These are phyloP conservation scores for Cranoglanis bouderius DNA, from an alignment of 2,113 vertebrate genomes.

Conservation along the genomic window DNA sequence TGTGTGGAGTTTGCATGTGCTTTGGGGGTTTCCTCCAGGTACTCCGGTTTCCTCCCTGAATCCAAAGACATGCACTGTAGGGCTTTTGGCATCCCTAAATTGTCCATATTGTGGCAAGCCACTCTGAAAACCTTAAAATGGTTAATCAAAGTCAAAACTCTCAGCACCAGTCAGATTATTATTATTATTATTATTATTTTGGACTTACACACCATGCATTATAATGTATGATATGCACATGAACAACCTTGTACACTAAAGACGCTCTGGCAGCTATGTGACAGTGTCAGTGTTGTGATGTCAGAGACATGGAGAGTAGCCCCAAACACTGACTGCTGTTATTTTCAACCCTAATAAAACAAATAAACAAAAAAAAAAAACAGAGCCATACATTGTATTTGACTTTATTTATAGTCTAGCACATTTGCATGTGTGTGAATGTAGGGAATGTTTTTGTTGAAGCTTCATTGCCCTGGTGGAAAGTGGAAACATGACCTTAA, in stretches of 20 bases:
- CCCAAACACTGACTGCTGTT: not conserved
- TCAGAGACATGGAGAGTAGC: too few relatives aligned
- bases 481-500: constrained; percentile 41
- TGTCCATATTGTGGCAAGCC: not conserved
- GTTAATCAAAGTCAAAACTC: not conserved
- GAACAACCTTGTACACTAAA: not conserved
- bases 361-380: too few relatives aligned
- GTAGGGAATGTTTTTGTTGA: not conserved
- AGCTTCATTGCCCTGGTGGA: constrained; percentile 16
- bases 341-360: not conserved
- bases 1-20: too few relatives aligned
- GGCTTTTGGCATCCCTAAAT: too few relatives aligned
- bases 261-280: not conserved
- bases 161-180: not conserved
- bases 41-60: too few relatives aligned
- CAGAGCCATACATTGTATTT: not conserved
- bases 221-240: not conserved
- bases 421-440: not conserved
- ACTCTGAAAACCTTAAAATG: not conserved
- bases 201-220: too few relatives aligned
- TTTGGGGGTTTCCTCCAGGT: too few relatives aligned
- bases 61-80: too few relatives aligned
- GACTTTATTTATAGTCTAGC: not conserved
- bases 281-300: not conserved
- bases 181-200: not conserved